Percentiles rank a stretch among this genome's conserved stretches.
These are phyloP conservation scores for Siphonodentalium dalli DNA, from an alignment of 2,888 invertebrate genomes.

Conservation along the genomic window DNA sequence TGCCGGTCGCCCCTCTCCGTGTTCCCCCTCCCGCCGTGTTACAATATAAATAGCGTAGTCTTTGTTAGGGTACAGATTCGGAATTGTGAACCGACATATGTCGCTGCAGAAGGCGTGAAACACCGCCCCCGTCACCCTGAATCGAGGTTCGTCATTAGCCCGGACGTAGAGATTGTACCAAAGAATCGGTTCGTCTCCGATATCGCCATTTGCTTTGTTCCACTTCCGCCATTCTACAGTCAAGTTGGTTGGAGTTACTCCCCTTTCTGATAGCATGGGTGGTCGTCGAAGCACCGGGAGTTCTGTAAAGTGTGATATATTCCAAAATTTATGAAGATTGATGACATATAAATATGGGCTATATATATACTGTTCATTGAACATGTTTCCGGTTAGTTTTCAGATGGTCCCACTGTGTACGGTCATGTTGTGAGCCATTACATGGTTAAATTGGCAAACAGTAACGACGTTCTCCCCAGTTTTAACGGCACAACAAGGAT, in stretches of 20 bases:
- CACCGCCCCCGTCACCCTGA: constrained; percentile 21
- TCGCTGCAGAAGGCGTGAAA: constrained; percentile 24
- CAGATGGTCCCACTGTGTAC: no score
- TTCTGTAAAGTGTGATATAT: constrained; percentile 31
- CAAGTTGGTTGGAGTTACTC: constrained; percentile 35
- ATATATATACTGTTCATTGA: not conserved
- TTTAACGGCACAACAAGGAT: no score
- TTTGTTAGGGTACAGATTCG: constrained; percentile 47
- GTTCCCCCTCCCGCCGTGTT: constrained; percentile 41
- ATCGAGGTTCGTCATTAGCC: constrained; percentile 24
- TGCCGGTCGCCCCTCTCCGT: constrained; percentile 48
- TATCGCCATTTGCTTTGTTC: constrained; percentile 44
- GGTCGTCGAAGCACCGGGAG: constrained; percentile 41
- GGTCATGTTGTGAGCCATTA: no score
- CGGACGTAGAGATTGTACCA: constrained; percentile 46
- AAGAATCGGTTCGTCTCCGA: constrained; percentile 46
- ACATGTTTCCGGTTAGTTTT: no score
- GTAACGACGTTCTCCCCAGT: no score
- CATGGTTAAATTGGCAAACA: no score
- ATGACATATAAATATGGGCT: not conserved
- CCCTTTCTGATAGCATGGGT: constrained; percentile 37
- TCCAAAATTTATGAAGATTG: not conserved
- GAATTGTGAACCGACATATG: constrained; percentile 40
- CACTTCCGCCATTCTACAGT: constrained; percentile 50
- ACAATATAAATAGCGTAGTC: constrained; percentile 49